A percentile compares a stretch with the other conserved stretches of the same genome.
Conservation (phyloP, 2,888 invertebrate genomes). For the Trichogramma evanescens region DNA sequence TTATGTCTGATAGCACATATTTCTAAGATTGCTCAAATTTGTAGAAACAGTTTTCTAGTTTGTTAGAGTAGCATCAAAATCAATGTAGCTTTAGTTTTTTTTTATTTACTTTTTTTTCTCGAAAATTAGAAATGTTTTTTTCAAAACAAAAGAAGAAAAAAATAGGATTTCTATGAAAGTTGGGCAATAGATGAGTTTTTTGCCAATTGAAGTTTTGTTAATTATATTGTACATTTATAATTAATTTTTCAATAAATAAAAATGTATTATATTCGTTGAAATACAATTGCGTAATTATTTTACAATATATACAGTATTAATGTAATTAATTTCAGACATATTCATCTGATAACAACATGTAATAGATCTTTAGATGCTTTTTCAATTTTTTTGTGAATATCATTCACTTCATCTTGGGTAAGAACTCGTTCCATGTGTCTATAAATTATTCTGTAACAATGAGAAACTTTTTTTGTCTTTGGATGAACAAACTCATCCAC, state of each 20-base stretch:
- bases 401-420: slow-evolving; percentile 78
- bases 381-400: slow-evolving; percentile 72
- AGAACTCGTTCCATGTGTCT: slow-evolving; percentile 86
- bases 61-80: too few species aligned
- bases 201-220: slow-evolving; percentile 35
- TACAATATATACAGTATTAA: slow-evolving; percentile 4
- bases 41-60: background rate
- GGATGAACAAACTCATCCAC: slow-evolving; percentile 84
- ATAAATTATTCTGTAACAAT: slow-evolving; percentile 89
- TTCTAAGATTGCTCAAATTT: slow-evolving; percentile 11
- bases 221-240: slow-evolving; percentile 37
- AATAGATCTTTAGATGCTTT: slow-evolving; percentile 46
- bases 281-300: slow-evolving; percentile 12
- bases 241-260: slow-evolving; percentile 38
- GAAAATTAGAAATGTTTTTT: background rate
- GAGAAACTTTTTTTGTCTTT: slow-evolving; percentile 72
- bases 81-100: too few species aligned
- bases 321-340: background rate
- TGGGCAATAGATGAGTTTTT: slow-evolving; percentile 29
- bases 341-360: slow-evolving; percentile 28
- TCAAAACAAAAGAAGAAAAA: background rate
- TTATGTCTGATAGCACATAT: slow-evolving; percentile 6
- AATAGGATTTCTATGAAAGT: background rate
- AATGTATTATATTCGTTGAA: slow-evolving; percentile 39
- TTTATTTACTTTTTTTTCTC: too few species aligned